Conservation (phyloP, 2,888 invertebrate genomes). For the Rhabditoides inermis region DNA sequence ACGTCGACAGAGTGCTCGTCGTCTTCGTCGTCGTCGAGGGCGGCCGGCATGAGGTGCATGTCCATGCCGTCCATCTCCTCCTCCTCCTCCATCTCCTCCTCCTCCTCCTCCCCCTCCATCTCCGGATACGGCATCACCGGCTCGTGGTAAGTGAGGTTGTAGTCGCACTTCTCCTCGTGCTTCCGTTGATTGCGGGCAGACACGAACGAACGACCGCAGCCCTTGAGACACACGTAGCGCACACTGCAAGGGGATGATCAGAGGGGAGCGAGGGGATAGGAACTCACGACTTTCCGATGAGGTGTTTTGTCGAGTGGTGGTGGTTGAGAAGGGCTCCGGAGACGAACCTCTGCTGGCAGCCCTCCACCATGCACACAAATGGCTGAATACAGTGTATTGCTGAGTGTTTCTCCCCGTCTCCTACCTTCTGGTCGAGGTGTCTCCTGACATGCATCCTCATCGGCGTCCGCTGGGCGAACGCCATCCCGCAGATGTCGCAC, state of each 20-base stretch:
- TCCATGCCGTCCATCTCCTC: neutral
- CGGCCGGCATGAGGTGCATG: neutral
- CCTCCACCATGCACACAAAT: slow-evolving; percentile 15
- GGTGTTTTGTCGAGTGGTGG: slow-evolving; percentile 31
- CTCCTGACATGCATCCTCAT: slow-evolving; percentile 38
- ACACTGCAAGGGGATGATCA: slow-evolving; percentile 2
- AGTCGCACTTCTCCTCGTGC: slow-evolving; percentile 26
- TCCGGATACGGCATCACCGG: slow-evolving; percentile 6
- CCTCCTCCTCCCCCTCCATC: slow-evolving; percentile 1
- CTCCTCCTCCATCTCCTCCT: slow-evolving; percentile 5
- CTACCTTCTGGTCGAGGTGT: slow-evolving; percentile 26
- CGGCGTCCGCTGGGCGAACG: slow-evolving; percentile 39
- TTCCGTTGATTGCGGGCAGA: slow-evolving; percentile 17
- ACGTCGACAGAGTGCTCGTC: neutral
- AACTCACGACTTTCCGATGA: slow-evolving; percentile 22
- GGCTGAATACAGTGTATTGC: neutral
- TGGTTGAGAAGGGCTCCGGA: slow-evolving; percentile 32
- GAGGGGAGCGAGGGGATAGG: neutral
- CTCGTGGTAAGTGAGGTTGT: slow-evolving; percentile 4
- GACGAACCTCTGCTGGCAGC: slow-evolving; percentile 23
- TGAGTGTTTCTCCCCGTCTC: neutral
- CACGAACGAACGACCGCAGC: slow-evolving; percentile 39
- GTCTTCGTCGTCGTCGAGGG: neutral
- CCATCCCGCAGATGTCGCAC: slow-evolving; percentile 39
- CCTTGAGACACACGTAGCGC: slow-evolving; percentile 35